Evolutionary conservation across 2,888 invertebrate species (phyloP).

Genomic region (Cephus rjabovi): DNA sequence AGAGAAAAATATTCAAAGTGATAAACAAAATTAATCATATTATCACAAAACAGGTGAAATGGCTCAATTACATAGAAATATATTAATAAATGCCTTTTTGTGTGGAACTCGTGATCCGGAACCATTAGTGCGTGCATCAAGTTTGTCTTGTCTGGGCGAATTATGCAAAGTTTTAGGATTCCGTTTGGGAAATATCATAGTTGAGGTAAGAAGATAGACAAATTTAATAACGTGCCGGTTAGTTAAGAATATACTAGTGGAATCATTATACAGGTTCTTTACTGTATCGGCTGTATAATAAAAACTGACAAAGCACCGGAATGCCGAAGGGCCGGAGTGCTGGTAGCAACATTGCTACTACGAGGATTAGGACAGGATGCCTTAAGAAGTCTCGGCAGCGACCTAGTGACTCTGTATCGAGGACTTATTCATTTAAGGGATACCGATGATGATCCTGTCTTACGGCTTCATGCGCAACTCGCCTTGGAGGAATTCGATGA

Average conservation of each 20-base stretch:
- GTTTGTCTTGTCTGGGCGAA: conserved; percentile 87
- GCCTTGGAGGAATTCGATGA: conserved; percentile 82
- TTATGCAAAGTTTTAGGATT: conserved; percentile 80
- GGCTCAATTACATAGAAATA: conserved; percentile 76
- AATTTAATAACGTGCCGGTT: neutral
- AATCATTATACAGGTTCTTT: conserved; percentile 72
- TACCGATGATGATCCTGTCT: conserved; percentile 75
- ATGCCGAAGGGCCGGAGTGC: conserved; percentile 82
- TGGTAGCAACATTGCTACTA: conserved; percentile 80
- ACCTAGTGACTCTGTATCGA: conserved; percentile 78
- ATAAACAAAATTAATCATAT: conserved; percentile 10
- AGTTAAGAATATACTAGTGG: conserved; percentile 8
- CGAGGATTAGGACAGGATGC: conserved; percentile 80
- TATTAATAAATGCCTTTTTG: conserved; percentile 79
- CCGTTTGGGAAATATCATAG: conserved; percentile 77
- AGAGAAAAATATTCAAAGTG: neutral
- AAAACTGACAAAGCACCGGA: conserved; percentile 78
- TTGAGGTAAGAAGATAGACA: conserved; percentile 72
- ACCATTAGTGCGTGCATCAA: conserved; percentile 80
- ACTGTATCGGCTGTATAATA: conserved; percentile 77
- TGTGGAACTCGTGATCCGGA: conserved; percentile 78
- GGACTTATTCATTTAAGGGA: conserved; percentile 75
- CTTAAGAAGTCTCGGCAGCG: conserved; percentile 74
- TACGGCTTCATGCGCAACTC: conserved; percentile 80
- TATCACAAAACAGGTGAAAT: conserved; percentile 73